Evolutionary conservation across 2,888 invertebrate genomes (phyloP).

Genomic region (Chrysolina haemoptera): DNA sequence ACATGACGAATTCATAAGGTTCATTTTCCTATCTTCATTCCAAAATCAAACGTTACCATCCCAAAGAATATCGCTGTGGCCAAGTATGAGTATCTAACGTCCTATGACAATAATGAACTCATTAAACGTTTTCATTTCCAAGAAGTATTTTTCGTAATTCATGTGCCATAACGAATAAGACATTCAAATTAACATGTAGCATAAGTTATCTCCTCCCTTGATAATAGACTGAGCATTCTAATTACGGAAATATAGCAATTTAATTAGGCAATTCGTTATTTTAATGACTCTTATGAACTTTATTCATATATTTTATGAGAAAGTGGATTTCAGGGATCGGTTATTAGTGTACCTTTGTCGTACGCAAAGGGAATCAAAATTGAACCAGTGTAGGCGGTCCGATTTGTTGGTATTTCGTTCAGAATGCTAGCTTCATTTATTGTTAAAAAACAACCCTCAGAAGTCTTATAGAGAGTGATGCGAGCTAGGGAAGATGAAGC

Average conservation of each 20-base stretch:
- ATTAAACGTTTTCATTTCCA: not conserved
- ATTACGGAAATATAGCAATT: constrained; percentile 47
- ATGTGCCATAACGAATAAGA: constrained; percentile 59
- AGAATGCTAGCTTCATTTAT: no score
- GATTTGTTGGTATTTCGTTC: no score
- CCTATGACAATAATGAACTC: not conserved
- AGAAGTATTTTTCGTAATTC: constrained; percentile 51
- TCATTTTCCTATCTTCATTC: no score
- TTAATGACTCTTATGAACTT: constrained; percentile 43
- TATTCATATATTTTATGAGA: constrained; percentile 32
- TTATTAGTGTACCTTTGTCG: not conserved
- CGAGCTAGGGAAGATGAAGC: no score
- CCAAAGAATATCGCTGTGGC: not conserved
- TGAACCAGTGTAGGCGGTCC: no score
- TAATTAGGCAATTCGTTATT: constrained; percentile 41
- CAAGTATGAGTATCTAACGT: not conserved
- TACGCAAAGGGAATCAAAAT: not conserved
- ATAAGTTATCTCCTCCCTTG: constrained; percentile 53
- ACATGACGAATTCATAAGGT: no score
- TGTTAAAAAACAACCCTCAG: no score
- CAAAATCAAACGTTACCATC: no score
- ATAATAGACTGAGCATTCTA: constrained; percentile 51
- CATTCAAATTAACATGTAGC: constrained; percentile 55
- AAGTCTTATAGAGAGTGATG: no score
- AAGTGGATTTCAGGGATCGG: constrained; percentile 15